Percentiles rank a stretch among this genome's conserved stretches.
These are phyloP conservation scores for Ramphastos sulfuratus DNA, from an alignment of 2,113 vertebrate genomes.

Conservation along the genomic window DNA sequence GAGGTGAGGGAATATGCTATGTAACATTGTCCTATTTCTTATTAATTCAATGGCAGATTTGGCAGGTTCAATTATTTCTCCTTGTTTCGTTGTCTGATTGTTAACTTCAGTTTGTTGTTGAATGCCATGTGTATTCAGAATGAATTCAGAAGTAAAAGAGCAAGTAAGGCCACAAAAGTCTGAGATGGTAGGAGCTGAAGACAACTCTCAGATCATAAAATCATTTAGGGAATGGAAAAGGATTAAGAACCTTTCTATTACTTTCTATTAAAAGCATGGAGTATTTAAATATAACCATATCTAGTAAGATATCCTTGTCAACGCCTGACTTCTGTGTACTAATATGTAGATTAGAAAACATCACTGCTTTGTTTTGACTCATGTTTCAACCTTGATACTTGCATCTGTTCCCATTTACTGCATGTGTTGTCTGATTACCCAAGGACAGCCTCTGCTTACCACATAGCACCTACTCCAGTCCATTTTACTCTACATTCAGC, in stretches of 20 bases:
- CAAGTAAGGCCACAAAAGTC: not conserved
- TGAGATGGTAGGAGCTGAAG: not conserved
- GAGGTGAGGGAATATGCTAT: not conserved
- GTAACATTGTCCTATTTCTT: not conserved
- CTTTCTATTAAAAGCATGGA: not conserved
- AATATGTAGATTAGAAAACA: not conserved
- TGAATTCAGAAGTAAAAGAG: not conserved
- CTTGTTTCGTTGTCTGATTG: not conserved
- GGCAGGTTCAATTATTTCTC: not conserved
- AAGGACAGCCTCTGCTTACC: not conserved
- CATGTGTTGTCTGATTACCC: fast-evolving
- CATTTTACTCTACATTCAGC: not conserved
- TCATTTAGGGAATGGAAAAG: not conserved
- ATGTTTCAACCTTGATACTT: not conserved
- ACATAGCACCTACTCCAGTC: not conserved
- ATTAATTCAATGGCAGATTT: not conserved
- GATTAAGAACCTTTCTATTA: not conserved
- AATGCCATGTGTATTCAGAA: not conserved
- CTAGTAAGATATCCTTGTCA: not conserved
- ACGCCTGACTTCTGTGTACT: not conserved
- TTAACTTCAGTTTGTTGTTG: not conserved
- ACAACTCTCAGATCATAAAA: not conserved
- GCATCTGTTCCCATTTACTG: not conserved
- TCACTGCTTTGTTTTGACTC: not conserved
- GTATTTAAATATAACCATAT: not conserved